phyloP scores from a whole-genome alignment of 2,797 vertebrate species.

The Ctenochaetus hawaiiensis region DNA sequence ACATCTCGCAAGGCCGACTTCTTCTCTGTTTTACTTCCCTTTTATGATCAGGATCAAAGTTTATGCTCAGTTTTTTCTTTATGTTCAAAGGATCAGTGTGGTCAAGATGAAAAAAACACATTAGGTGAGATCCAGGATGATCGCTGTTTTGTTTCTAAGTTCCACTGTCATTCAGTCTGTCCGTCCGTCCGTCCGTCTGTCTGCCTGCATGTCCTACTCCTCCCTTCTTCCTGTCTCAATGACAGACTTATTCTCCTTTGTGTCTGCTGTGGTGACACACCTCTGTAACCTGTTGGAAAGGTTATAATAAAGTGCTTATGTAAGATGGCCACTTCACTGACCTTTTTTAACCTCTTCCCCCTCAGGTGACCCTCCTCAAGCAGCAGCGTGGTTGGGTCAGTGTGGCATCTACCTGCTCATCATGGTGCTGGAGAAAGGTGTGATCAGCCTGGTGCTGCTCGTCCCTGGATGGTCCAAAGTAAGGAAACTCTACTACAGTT shows the following conservation, averaged over 20 bases:
- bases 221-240: slow-evolving; percentile 61
- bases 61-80: neutral
- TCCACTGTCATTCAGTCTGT: neutral
- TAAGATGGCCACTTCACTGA: no score
- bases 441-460: slow-evolving; percentile 83
- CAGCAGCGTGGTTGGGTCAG: slow-evolving; percentile 85
- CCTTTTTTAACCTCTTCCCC: neutral
- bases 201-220: slow-evolving; percentile 9
- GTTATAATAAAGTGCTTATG: neutral
- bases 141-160: neutral
- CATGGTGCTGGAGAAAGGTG: slow-evolving; percentile 87
- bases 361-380: slow-evolving; percentile 85
- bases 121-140: neutral
- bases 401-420: slow-evolving; percentile 88
- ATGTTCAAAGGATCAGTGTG: no score
- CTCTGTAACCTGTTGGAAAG: slow-evolving; percentile 19
- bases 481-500: slow-evolving; percentile 19
- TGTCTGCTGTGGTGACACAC: slow-evolving; percentile 49
- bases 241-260: slow-evolving; percentile 53
- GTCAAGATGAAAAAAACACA: no score
- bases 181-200: neutral
- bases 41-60: neutral
- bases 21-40: neutral
- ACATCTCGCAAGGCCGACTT: no score
- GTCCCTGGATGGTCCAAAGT: slow-evolving; percentile 87